A percentile compares a stretch with the other conserved stretches of the same genome.
Conservation (phyloP, 2,888 invertebrate species). For the Thalpophila matura region DNA sequence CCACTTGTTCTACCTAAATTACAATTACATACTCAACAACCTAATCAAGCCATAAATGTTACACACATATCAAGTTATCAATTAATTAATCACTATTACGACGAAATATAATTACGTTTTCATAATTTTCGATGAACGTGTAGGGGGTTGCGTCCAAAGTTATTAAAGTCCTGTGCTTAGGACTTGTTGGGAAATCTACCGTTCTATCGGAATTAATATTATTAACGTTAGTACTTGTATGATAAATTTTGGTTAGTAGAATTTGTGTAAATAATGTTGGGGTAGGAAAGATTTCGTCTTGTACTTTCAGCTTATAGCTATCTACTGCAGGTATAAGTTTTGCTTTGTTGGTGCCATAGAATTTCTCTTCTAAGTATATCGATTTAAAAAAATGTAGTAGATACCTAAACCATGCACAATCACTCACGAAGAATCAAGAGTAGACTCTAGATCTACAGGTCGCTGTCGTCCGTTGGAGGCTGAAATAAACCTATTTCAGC, state of each 20-base stretch:
- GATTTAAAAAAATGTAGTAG: too few relatives aligned
- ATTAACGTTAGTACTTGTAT: slow-evolving; percentile 1
- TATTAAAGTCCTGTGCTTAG: slow-evolving; percentile 32
- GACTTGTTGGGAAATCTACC: slow-evolving; percentile 10
- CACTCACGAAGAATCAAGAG: too few relatives aligned
- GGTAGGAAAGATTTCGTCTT: not conserved
- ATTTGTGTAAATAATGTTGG: not conserved
- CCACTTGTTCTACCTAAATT: slow-evolving; percentile 24
- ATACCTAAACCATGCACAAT: too few relatives aligned
- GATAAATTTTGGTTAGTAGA: not conserved
- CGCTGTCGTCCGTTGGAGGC: too few relatives aligned
- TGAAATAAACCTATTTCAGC: too few relatives aligned
- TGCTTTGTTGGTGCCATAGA: too few relatives aligned
- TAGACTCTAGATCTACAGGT: too few relatives aligned
- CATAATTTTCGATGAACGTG: slow-evolving; percentile 57
- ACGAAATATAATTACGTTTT: slow-evolving; percentile 57
- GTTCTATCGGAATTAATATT: slow-evolving; percentile 21
- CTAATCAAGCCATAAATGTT: slow-evolving; percentile 51
- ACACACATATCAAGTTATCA: slow-evolving; percentile 49
- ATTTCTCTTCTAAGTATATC: too few relatives aligned
- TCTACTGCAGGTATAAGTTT: too few relatives aligned
- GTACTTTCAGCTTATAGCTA: not conserved
- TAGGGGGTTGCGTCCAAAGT: slow-evolving; percentile 30
- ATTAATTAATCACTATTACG: slow-evolving; percentile 59
- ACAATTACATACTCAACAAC: slow-evolving; percentile 44